phyloP scores from a whole-genome alignment of 1,140 invertebrate genomes.

The Megathymus violae region DNA sequence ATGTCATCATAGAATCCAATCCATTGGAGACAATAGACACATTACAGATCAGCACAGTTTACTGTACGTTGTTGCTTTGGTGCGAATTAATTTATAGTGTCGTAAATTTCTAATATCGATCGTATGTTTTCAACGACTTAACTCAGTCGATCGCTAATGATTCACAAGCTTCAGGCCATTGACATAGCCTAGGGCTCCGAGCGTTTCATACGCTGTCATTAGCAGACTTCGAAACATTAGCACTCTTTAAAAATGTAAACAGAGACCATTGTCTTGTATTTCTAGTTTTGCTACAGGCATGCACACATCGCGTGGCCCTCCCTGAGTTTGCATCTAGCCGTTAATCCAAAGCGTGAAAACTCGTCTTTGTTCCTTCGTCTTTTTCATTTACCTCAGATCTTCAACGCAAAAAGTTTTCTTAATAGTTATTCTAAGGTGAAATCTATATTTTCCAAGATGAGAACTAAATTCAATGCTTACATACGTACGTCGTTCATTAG shows the following conservation, averaged over 20 bases:
- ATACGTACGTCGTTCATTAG: too few relatives aligned
- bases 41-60: too few relatives aligned
- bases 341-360: slow-evolving; percentile 3
- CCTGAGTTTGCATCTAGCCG: slow-evolving; percentile 9
- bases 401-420: not conserved
- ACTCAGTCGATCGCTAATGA: too few relatives aligned
- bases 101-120: too few relatives aligned
- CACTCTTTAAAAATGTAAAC: slow-evolving; percentile 12
- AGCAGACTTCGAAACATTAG: slow-evolving; percentile 24
- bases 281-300: slow-evolving; percentile 21
- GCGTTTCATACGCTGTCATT: slow-evolving; percentile 7
- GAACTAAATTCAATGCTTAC: not conserved
- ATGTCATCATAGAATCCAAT: too few relatives aligned
- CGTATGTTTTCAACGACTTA: too few relatives aligned
- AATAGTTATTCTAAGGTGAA: not conserved
- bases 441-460: not conserved
- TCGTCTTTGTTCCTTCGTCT: slow-evolving; percentile 11
- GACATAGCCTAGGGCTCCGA: not conserved
- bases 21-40: too few relatives aligned
- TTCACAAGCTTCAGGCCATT: too few relatives aligned
- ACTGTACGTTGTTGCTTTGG: too few relatives aligned
- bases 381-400: slow-evolving; percentile 22
- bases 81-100: too few relatives aligned
- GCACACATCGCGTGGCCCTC: slow-evolving; percentile 3
- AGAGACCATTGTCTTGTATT: slow-evolving; percentile 21